Evolutionary conservation across 2,797 vertebrate species (phyloP).

Genomic region (Chloroceryle amazona): DNA sequence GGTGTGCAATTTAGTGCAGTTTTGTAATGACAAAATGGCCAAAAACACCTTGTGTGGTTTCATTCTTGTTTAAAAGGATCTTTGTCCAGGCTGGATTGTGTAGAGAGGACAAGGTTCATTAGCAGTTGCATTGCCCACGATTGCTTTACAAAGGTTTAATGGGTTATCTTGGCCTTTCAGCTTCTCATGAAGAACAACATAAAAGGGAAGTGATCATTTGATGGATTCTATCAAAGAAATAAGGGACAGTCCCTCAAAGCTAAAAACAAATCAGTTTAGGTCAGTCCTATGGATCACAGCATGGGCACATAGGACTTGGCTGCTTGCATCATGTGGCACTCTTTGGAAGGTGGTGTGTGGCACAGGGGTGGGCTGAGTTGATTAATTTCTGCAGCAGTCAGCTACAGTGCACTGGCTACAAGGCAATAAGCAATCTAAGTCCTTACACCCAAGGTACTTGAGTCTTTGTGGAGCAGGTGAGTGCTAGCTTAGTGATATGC

Average conservation of each 20-base stretch:
- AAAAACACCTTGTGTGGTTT: background rate
- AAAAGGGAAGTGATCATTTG: background rate
- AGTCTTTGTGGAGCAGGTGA: background rate
- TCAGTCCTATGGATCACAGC: background rate
- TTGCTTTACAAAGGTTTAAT: background rate
- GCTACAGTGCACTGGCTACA: background rate
- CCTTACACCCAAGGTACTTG: background rate
- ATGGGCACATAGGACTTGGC: background rate
- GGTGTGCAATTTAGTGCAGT: background rate
- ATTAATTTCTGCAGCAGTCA: background rate
- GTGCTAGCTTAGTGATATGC: background rate
- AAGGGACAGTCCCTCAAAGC: background rate
- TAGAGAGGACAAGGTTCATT: background rate
- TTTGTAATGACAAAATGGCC: background rate
- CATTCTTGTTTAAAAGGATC: background rate
- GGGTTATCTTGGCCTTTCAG: background rate
- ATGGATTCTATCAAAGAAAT: background rate
- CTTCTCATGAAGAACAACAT: background rate
- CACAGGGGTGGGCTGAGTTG: background rate
- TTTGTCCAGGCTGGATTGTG: background rate
- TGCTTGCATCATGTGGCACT: background rate
- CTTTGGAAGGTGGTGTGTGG: background rate
- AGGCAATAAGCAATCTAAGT: background rate
- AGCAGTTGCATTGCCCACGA: background rate
- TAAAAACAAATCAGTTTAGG: background rate